Evolutionary conservation across 2,888 invertebrate species (phyloP).

Genomic region (Venustoraphidia nigricollis): DNA sequence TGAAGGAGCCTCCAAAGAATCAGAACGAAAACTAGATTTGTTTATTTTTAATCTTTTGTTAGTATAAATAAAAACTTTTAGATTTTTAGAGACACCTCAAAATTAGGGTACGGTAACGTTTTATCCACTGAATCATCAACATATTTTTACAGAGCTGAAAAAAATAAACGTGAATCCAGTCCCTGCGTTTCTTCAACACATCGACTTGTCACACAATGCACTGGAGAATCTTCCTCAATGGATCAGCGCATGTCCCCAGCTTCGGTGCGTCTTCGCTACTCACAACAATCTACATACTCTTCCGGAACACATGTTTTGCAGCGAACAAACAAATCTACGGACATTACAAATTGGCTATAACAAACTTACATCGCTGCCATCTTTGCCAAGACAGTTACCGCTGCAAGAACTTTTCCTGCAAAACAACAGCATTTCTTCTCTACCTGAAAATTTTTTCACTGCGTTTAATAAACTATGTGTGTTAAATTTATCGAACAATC

Average conservation of each 20-base stretch:
- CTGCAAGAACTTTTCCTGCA: conserved; percentile 59
- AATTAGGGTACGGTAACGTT: no score
- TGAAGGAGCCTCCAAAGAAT: no score
- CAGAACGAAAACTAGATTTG: no score
- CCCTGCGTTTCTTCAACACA: conserved; percentile 55
- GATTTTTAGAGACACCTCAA: no score
- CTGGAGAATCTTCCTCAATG: conserved; percentile 59
- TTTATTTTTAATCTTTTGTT: no score
- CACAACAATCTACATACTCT: conserved; percentile 55
- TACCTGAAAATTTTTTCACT: conserved; percentile 64
- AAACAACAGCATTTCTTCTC: conserved; percentile 56
- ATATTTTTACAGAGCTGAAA: conserved; percentile 46
- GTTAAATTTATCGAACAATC: conserved; percentile 67
- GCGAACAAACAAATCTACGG: conserved; percentile 55
- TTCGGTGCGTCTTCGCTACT: conserved; percentile 57
- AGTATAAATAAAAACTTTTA: no score
- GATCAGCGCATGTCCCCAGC: conserved; percentile 55
- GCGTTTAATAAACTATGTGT: conserved; percentile 46
- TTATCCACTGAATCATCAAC: background rate
- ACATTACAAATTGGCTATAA: conserved; percentile 66
- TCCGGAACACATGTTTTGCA: conserved; percentile 58
- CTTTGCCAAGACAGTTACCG: conserved; percentile 48
- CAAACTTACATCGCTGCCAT: conserved; percentile 55
- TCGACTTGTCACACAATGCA: conserved; percentile 67
- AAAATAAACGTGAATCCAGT: conserved; percentile 51